Evolutionary conservation across 1,140 invertebrate genomes (phyloP), one percentile per base, ranked within the genome.

Genomic region (Sycobia sp.): DNA sequence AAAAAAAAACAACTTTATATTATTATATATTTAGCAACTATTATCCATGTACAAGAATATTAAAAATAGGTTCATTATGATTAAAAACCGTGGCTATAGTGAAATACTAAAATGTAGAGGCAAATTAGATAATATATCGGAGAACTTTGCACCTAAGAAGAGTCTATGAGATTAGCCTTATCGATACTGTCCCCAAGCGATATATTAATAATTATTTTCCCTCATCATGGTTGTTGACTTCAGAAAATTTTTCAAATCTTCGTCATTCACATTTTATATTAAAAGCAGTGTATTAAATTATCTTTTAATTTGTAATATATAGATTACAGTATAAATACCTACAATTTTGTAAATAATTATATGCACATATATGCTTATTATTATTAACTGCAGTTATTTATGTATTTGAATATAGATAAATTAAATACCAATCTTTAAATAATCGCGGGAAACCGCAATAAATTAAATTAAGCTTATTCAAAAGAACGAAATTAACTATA

Each of bases 101-200:
- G 4, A 11, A 1, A 9, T 23, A 16, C 25, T 3, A 25, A 36
- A 4, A 9, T 54, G 38, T 54, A 29, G 20, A 54, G 54, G 54
- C 59, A 14, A 3, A 46, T 54, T 54, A 54, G 59, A 61, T 61
- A 54, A 61, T 62, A 16, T 18, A 23, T 54, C 32, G 8, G 43
- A 54, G 20, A 62, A 56, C 55, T 50, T 46, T 36, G 25, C 39
- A 57, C 50, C 41, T 29, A 38, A 44, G 50, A 20, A 49, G 34
- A 61, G 27, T 54, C 38, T 44, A 55, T 29, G 20, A 23, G 49
- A 54, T 66, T 47, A 49, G 11, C 20, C 16, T 27, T 57, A 56
- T 60, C 56, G 14, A 61, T 18, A 22, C 13, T 38, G 22, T 50
- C 32, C 10, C 34, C 10, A 8, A 4, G 16, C 9, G 22, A 49